Evolutionary conservation across 2,888 invertebrate genomes (phyloP).

Genomic region (Poecilus cupreus): DNA sequence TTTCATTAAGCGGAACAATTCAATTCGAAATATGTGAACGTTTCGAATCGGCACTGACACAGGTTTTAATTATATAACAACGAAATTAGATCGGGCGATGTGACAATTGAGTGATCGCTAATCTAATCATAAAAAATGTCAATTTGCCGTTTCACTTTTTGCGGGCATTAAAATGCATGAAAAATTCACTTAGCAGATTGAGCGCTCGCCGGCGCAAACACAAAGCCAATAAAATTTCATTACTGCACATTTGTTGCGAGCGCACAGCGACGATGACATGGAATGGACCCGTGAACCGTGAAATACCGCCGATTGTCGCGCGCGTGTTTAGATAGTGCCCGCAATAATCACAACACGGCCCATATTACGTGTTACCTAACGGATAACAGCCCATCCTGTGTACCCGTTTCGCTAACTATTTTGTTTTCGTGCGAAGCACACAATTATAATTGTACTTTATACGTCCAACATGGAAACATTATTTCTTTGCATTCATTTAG

Average conservation of each 20-base stretch:
- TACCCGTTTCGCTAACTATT: background rate
- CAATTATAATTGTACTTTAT: too few species aligned
- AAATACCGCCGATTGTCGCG: constrained; percentile 12
- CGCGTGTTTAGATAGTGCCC: constrained; percentile 17
- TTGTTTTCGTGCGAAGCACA: background rate
- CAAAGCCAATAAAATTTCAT: constrained; percentile 50
- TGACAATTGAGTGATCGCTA: constrained; percentile 57
- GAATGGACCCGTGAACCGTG: background rate
- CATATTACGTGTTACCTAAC: constrained; percentile 7
- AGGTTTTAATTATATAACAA: constrained; percentile 57
- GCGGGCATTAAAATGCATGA: constrained; percentile 43
- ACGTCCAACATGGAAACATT: too few species aligned
- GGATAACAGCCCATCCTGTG: background rate
- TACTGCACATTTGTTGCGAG: constrained; percentile 13
- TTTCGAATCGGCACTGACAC: constrained; percentile 46
- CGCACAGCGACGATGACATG: background rate
- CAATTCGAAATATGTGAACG: constrained; percentile 52
- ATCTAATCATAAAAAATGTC: constrained; percentile 57
- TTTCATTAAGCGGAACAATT: constrained; percentile 51
- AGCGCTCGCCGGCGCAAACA: background rate
- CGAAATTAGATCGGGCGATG: constrained; percentile 50
- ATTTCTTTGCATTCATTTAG: too few species aligned
- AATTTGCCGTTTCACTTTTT: constrained; percentile 47
- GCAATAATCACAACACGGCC: constrained; percentile 8
- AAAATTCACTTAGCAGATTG: constrained; percentile 49